phyloP scores from a whole-genome alignment of 2,888 invertebrate genomes.

The Amphiduros pacificus region DNA sequence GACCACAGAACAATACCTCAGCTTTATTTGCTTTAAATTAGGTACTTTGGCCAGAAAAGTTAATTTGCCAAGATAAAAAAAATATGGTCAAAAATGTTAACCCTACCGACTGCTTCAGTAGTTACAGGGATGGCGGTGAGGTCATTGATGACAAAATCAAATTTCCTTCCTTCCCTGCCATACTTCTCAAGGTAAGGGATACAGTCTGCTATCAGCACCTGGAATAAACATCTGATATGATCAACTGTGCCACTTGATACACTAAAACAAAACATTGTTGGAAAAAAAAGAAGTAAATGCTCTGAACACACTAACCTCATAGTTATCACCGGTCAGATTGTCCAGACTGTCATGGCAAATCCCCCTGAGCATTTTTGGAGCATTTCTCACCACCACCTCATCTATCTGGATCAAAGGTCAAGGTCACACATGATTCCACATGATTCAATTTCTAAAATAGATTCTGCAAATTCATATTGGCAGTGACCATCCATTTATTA shows the following conservation, averaged over 20 bases:
- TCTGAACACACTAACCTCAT: conserved; percentile 68
- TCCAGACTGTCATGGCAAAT: conserved; percentile 88
- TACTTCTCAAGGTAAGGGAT: conserved; percentile 72
- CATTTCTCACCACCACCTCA: conserved; percentile 84
- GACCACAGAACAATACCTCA: too few species aligned
- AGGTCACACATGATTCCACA: background rate
- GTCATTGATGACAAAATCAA: conserved; percentile 92
- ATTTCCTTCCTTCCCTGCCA: conserved; percentile 71
- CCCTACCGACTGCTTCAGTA: conserved; percentile 55
- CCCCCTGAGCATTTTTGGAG: conserved; percentile 78
- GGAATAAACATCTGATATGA: conserved; percentile 37
- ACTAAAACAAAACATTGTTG: too few species aligned
- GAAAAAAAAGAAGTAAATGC: background rate
- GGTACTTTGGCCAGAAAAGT: too few species aligned
- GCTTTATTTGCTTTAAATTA: too few species aligned
- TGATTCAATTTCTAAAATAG: background rate
- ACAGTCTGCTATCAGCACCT: conserved; percentile 90
- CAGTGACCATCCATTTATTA: too few species aligned
- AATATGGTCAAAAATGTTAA: too few species aligned
- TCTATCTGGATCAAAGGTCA: conserved; percentile 66
- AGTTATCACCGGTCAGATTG: conserved; percentile 74
- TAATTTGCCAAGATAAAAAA: too few species aligned
- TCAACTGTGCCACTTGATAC: too few species aligned
- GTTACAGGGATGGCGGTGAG: conserved; percentile 89
- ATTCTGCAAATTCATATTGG: too few species aligned